phyloP scores from a whole-genome alignment of 2,113 vertebrate genomes.

The Poeciliopsis retropinna region DNA sequence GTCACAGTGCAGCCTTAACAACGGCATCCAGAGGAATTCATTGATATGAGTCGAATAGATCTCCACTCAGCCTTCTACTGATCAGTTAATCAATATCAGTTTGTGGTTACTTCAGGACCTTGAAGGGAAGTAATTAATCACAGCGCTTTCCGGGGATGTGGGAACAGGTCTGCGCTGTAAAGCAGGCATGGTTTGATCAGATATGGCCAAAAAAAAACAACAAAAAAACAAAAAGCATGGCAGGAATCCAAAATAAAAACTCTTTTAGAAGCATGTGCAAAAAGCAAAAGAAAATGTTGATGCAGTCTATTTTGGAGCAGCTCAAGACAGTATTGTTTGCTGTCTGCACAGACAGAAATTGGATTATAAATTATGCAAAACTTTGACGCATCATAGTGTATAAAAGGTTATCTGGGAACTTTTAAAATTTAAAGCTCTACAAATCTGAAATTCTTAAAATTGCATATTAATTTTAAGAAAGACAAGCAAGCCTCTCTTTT shows the following conservation, averaged over 20 bases:
- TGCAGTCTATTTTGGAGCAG: neutral
- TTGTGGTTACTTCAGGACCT: neutral
- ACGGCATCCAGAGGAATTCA: neutral
- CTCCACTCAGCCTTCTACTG: neutral
- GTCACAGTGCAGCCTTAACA: slow-evolving; percentile 17
- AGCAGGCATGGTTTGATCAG: neutral
- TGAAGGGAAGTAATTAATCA: neutral
- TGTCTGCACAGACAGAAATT: neutral
- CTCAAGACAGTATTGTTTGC: neutral
- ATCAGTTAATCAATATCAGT: neutral
- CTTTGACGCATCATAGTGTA: neutral
- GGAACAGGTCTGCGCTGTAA: neutral
- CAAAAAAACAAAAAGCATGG: too few relatives aligned
- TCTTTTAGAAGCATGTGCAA: neutral
- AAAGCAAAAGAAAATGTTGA: neutral
- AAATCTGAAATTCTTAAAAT: neutral
- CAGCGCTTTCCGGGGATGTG: neutral
- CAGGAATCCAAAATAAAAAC: neutral
- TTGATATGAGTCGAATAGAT: neutral
- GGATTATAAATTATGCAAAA: neutral
- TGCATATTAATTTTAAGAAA: neutral
- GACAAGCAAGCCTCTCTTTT: neutral
- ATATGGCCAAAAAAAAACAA: neutral
- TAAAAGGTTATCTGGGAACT: neutral
- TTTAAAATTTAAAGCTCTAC: neutral